phyloP scores from a whole-genome alignment of 2,888 invertebrate species.

The Agonopterix heracliana region DNA sequence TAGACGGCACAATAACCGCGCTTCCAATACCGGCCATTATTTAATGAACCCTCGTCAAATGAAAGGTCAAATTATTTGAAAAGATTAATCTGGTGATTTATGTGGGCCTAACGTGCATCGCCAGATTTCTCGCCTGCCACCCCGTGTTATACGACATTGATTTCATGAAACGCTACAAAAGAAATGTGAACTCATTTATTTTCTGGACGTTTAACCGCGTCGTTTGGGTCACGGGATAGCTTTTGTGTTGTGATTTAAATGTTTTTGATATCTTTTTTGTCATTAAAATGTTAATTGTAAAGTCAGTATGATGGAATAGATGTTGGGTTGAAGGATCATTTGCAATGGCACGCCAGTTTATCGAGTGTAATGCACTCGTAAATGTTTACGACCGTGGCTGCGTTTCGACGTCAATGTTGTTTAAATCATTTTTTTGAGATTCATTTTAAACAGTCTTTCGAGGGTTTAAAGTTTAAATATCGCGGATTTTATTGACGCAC shows the following conservation, averaged over 20 bases:
- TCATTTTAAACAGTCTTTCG: slow-evolving; percentile 25
- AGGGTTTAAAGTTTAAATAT: slow-evolving; percentile 27
- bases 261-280: slow-evolving; percentile 17
- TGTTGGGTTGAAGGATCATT: slow-evolving; percentile 41
- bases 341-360: slow-evolving; percentile 49
- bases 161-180: slow-evolving; percentile 40
- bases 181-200: slow-evolving; percentile 33
- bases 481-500: slow-evolving; percentile 44
- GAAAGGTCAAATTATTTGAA: slow-evolving; percentile 76
- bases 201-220: slow-evolving; percentile 24
- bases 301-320: slow-evolving; percentile 25
- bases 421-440: slow-evolving; percentile 58
- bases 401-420: slow-evolving; percentile 51
- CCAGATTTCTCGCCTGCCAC: slow-evolving; percentile 61
- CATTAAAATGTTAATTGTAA: slow-evolving; percentile 5
- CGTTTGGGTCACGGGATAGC: slow-evolving; percentile 15
- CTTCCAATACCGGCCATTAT: slow-evolving; percentile 67
- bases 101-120: slow-evolving; percentile 61
- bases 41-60: slow-evolving; percentile 76
- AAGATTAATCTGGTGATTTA: slow-evolving; percentile 75
- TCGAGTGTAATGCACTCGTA: slow-evolving; percentile 71
- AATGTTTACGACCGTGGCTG: slow-evolving; percentile 64
- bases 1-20: slow-evolving; percentile 72
- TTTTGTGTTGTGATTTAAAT: slow-evolving; percentile 22
- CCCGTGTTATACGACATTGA: slow-evolving; percentile 48